phyloP scores from a whole-genome alignment of 2,113 vertebrate species.

The Nansenia antarctica region DNA sequence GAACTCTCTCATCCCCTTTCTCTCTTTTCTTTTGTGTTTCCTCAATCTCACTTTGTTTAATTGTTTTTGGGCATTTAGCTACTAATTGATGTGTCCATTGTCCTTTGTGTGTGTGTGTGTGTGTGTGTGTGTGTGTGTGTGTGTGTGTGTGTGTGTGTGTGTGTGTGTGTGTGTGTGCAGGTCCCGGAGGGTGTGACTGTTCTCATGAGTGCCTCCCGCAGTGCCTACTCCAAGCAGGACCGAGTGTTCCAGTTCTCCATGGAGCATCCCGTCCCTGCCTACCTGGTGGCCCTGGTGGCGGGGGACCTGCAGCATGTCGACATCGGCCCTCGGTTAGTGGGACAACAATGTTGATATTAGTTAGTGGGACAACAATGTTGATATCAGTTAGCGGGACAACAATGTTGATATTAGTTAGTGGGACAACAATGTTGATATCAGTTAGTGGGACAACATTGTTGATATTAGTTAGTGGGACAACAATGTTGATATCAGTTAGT shows the following conservation, averaged over 20 bases:
- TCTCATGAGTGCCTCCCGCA: slow-evolving; percentile 93
- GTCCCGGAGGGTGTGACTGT: slow-evolving; percentile 91
- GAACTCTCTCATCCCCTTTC: background rate
- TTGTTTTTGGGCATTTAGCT: background rate
- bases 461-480: too few species aligned
- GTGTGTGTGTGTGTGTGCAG: slow-evolving; percentile 64
- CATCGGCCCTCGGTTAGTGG: slow-evolving; percentile 86
- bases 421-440: too few species aligned
- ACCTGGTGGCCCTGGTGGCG: slow-evolving; percentile 93
- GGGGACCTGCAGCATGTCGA: slow-evolving; percentile 91
- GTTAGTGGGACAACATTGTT: too few species aligned
- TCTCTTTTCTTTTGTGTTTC: background rate
- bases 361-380: too few species aligned
- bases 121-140: too few species aligned
- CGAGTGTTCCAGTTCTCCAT: slow-evolving; percentile 92
- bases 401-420: too few species aligned
- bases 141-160: too few species aligned
- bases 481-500: too few species aligned
- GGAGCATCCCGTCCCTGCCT: slow-evolving; percentile 94
- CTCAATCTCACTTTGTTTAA: background rate
- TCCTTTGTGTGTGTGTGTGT: slow-evolving; percentile 5
- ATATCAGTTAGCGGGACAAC: too few species aligned
- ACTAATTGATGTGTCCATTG: background rate
- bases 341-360: too few species aligned
- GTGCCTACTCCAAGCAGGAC: slow-evolving; percentile 83